Conservation (phyloP, 2,888 invertebrate genomes). For the Pachliopta kotzebuea region DNA sequence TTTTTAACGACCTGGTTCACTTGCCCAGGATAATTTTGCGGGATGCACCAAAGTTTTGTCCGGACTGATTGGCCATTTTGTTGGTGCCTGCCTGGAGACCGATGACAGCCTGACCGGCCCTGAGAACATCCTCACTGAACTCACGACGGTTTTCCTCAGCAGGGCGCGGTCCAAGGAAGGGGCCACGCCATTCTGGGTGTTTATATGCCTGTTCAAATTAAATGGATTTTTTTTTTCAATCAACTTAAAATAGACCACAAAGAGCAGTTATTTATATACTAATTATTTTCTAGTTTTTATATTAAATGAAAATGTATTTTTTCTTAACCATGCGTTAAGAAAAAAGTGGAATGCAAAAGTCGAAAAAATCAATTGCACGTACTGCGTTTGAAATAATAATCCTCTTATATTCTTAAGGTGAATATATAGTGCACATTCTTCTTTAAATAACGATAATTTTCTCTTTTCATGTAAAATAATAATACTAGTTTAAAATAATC, state of each 20-base stretch:
- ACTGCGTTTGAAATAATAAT: too few relatives aligned
- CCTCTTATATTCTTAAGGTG: too few relatives aligned
- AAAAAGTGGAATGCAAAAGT: too few relatives aligned
- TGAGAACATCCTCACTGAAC: slow-evolving; percentile 89
- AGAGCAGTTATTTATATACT: neutral
- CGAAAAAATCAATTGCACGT: too few relatives aligned
- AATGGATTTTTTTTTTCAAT: neutral
- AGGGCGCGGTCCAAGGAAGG: slow-evolving; percentile 91
- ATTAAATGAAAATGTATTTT: too few relatives aligned
- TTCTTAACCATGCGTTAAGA: too few relatives aligned
- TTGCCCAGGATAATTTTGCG: slow-evolving; percentile 91
- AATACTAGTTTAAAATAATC: neutral
- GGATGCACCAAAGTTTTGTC: slow-evolving; percentile 92
- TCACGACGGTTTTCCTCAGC: slow-evolving; percentile 91
- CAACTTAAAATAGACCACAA: neutral
- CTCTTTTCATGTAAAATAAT: too few relatives aligned
- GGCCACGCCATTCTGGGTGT: slow-evolving; percentile 92
- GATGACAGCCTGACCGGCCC: slow-evolving; percentile 91
- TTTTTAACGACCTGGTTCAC: slow-evolving; percentile 50
- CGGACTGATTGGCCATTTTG: slow-evolving; percentile 91
- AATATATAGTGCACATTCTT: too few relatives aligned
- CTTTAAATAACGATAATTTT: too few relatives aligned
- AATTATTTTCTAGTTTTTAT: neutral
- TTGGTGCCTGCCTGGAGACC: slow-evolving; percentile 94
- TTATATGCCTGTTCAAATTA: slow-evolving; percentile 82